Conservation (phyloP, 2,797 vertebrate genomes). For the Megalops cyprinoides region DNA sequence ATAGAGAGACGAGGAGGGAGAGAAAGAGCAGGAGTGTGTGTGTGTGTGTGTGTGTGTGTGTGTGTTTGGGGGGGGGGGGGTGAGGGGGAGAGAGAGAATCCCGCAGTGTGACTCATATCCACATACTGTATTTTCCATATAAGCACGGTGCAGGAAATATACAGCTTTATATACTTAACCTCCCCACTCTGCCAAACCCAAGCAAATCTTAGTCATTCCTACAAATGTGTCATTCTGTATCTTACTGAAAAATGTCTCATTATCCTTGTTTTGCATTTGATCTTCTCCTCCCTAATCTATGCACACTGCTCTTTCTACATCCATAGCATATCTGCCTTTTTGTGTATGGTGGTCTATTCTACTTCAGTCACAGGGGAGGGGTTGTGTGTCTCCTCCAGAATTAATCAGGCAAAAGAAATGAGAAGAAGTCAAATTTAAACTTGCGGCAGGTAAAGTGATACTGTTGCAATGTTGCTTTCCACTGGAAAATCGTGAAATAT, state of each 20-base stretch:
- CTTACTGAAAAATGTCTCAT: neutral
- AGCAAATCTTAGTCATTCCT: neutral
- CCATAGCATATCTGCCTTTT: neutral
- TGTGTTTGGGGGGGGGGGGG: neutral
- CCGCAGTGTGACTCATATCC: constrained; percentile 15
- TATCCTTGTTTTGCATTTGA: neutral
- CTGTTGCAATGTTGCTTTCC: neutral
- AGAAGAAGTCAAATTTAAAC: neutral
- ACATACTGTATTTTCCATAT: neutral
- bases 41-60: neutral
- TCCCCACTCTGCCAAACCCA: neutral
- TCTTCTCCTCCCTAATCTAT: neutral
- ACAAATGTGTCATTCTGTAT: neutral
- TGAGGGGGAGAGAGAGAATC: neutral
- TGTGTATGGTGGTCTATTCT: neutral
- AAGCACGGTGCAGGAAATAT: neutral
- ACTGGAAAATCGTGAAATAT: neutral
- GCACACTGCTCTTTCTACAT: too few relatives aligned
- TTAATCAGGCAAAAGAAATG: neutral
- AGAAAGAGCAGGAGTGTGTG: neutral
- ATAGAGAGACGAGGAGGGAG: neutral
- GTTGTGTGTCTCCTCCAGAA: neutral
- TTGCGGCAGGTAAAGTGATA: neutral
- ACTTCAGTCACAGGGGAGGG: neutral
- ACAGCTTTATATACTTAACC: neutral